Conservation (phyloP, 2,797 vertebrate genomes). For the Aulostomus chinensis region DNA sequence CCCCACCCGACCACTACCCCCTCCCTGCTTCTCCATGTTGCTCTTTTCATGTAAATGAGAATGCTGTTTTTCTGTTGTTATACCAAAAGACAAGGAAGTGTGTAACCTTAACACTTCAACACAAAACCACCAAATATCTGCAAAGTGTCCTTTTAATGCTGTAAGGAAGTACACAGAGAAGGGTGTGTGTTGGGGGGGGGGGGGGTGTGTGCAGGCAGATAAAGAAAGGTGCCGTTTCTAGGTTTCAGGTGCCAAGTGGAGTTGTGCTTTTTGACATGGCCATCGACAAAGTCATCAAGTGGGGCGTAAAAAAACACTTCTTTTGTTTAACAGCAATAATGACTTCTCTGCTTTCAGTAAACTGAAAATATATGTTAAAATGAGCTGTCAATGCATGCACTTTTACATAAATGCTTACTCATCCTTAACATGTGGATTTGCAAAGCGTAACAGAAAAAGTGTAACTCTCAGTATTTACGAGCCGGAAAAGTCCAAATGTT, state of each 20-base stretch:
- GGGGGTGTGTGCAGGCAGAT: background rate
- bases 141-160: conserved; percentile 77
- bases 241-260: conserved; percentile 46
- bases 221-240: conserved; percentile 18
- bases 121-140: conserved; percentile 81
- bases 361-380: conserved; percentile 6
- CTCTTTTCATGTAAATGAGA: conserved; percentile 87
- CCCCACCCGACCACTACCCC: conserved; percentile 15
- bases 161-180: conserved; percentile 65
- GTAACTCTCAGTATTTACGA: too few relatives aligned
- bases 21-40: conserved; percentile 51
- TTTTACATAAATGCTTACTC: background rate
- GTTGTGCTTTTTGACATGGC: conserved; percentile 56
- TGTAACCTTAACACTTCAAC: conserved; percentile 82
- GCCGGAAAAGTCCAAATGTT: too few relatives aligned
- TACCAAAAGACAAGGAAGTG: conserved; percentile 86
- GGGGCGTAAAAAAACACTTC: conserved; percentile 44
- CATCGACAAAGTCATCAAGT: conserved; percentile 57
- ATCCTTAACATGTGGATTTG: too few relatives aligned
- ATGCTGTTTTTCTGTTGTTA: conserved; percentile 85
- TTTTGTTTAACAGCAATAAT: conserved; percentile 49
- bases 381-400: too few relatives aligned
- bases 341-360: conserved; percentile 35
- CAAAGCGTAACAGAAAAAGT: too few relatives aligned
- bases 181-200: conserved; percentile 1